phyloP scores from a whole-genome alignment of 2,797 vertebrate species.

The Vireo griseus region DNA sequence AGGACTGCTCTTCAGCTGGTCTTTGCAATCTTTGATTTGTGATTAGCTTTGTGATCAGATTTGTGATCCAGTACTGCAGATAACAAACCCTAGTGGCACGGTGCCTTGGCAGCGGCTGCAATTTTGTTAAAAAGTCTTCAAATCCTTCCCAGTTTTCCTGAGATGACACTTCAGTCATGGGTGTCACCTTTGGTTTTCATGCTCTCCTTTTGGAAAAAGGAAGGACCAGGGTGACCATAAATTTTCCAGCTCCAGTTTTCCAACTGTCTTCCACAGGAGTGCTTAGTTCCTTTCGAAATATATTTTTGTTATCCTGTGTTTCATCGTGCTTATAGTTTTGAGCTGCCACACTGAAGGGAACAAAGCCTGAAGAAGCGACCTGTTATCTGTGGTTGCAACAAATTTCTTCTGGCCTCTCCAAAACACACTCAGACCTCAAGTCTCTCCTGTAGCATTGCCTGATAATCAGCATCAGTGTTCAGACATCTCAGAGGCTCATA shows the following conservation, averaged over 20 bases:
- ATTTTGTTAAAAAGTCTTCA: neutral
- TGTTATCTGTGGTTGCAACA: neutral
- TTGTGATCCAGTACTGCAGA: neutral
- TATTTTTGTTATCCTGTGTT: neutral
- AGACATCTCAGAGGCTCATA: neutral
- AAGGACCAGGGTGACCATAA: neutral
- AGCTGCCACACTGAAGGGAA: neutral
- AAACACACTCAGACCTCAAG: rapidly evolving
- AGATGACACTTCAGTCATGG: neutral
- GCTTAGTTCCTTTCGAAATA: neutral
- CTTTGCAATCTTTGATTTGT: neutral
- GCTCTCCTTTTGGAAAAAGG: neutral
- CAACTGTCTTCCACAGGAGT: neutral
- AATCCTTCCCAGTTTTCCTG: neutral
- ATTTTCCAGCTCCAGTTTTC: neutral
- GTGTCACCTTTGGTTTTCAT: neutral
- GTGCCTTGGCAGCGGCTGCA: neutral
- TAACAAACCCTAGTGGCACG: neutral
- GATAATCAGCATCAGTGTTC: neutral
- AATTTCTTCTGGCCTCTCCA: neutral
- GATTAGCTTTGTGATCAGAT: neutral
- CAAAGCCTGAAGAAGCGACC: neutral
- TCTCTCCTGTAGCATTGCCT: neutral
- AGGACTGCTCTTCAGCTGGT: neutral
- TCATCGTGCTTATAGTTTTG: neutral